These are phyloP conservation scores for Brachypterus glaber DNA, from an alignment of 2,888 invertebrate genomes.

Conservation along the genomic window DNA sequence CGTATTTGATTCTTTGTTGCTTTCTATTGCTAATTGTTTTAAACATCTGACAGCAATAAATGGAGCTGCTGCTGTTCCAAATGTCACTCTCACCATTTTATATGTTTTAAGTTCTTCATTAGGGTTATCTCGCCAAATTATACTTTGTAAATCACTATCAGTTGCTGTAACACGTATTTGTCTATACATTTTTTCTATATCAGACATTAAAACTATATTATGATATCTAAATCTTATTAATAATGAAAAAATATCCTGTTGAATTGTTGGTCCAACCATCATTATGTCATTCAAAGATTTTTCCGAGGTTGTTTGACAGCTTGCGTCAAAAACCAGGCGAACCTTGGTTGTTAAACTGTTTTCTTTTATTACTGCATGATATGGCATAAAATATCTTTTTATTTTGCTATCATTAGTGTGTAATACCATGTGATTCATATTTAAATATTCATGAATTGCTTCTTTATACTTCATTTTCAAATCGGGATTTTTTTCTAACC, in stretches of 20 bases:
- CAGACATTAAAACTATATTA: constrained; percentile 8
- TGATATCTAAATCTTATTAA: constrained; percentile 11
- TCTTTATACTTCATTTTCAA: constrained; percentile 17
- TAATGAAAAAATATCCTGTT: constrained; percentile 12
- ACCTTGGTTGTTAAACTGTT: constrained; percentile 10
- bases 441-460: constrained; percentile 19
- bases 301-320: constrained; percentile 2
- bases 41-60: constrained; percentile 13
- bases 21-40: constrained; percentile 7
- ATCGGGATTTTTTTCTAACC: constrained; percentile 17
- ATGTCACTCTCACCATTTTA: constrained; percentile 16
- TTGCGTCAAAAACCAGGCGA: constrained; percentile 12
- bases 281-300: constrained; percentile 11
- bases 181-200: constrained; percentile 15
- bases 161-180: constrained; percentile 5
- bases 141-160: constrained; percentile 8
- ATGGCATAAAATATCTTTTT: constrained; percentile 9
- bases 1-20: constrained; percentile 4
- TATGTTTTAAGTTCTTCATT: constrained; percentile 10
- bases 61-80: constrained; percentile 14
- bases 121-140: constrained; percentile 10
- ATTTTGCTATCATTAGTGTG: not conserved
- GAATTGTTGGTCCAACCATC: constrained; percentile 11
- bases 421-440: constrained; percentile 18
- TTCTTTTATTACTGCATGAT: constrained; percentile 11